Conservation (phyloP, 2,888 invertebrate genomes). For the Anthophora plumipes region DNA sequence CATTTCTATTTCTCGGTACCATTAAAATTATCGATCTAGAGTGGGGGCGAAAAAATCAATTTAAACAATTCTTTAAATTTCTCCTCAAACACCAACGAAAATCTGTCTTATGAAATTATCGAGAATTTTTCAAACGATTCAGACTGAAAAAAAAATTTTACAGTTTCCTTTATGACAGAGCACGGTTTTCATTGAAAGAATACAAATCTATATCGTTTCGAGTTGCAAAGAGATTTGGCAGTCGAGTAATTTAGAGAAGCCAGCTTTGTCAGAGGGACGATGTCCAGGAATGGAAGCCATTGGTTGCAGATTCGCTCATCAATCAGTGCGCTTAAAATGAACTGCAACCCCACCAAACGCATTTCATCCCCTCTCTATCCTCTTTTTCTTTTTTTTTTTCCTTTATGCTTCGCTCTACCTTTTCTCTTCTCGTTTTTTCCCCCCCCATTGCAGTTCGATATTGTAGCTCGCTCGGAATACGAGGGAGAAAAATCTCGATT, state of each 20-base stretch:
- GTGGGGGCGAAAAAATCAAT: too few species aligned
- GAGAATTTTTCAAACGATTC: neutral
- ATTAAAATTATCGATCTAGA: too few species aligned
- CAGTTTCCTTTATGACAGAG: neutral
- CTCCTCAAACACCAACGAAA: too few species aligned
- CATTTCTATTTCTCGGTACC: neutral
- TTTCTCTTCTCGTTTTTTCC: neutral
- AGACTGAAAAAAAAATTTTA: conserved; percentile 9
- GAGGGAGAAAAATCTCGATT: conserved; percentile 35
- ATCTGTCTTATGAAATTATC: too few species aligned
- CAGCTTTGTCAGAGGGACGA: conserved; percentile 44
- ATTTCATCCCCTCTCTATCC: conserved; percentile 30
- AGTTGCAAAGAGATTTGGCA: conserved; percentile 27
- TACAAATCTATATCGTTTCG: conserved; percentile 1
- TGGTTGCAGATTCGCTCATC: conserved; percentile 70
- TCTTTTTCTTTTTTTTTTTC: conserved; percentile 6
- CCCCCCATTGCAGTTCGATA: conserved; percentile 22
- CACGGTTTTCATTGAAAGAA: conserved; percentile 7
- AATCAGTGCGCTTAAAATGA: conserved; percentile 68
- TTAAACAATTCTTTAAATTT: too few species aligned
- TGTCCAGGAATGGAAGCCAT: conserved; percentile 53
- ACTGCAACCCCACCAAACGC: conserved; percentile 40
- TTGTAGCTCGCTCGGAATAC: conserved; percentile 13
- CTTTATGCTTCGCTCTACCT: neutral
- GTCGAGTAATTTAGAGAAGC: conserved; percentile 41